phyloP scores from a whole-genome alignment of 2,113 vertebrate genomes.

The Cavia aperea region DNA sequence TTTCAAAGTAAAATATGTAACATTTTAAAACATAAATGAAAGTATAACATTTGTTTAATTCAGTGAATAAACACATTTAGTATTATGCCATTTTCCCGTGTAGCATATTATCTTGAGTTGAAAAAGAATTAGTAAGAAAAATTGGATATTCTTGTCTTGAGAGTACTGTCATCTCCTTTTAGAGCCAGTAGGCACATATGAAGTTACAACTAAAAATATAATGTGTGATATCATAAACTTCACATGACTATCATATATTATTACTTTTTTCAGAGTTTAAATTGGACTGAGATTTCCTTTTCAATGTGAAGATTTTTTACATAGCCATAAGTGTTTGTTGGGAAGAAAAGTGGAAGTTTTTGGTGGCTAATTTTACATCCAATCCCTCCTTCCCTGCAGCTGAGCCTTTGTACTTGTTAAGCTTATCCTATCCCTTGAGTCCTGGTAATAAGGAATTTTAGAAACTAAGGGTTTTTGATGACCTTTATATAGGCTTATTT shows the following conservation, averaged over 20 bases:
- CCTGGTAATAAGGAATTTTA: not conserved
- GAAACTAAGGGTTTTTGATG: not conserved
- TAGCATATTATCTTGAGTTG: not conserved
- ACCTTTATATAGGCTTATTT: not conserved
- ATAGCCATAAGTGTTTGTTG: not conserved
- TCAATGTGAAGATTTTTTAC: not conserved
- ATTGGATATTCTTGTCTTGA: not conserved
- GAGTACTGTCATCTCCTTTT: not conserved
- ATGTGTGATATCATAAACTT: not conserved
- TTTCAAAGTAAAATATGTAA: not conserved
- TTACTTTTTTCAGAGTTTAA: not conserved
- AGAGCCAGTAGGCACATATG: not conserved
- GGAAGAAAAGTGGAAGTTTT: not conserved
- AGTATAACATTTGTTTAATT: not conserved
- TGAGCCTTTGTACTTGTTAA: not conserved
- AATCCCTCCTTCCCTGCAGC: not conserved
- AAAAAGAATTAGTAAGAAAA: not conserved
- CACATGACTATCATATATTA: not conserved
- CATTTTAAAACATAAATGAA: not conserved
- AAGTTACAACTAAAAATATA: not conserved
- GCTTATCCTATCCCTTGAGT: not conserved
- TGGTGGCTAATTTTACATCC: not conserved
- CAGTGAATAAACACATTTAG: not conserved
- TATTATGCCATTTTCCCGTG: not conserved
- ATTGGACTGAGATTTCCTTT: not conserved